Base-by-base conservation (phyloP, 2,797 vertebrate species). In the Falco concolor region DNA sequence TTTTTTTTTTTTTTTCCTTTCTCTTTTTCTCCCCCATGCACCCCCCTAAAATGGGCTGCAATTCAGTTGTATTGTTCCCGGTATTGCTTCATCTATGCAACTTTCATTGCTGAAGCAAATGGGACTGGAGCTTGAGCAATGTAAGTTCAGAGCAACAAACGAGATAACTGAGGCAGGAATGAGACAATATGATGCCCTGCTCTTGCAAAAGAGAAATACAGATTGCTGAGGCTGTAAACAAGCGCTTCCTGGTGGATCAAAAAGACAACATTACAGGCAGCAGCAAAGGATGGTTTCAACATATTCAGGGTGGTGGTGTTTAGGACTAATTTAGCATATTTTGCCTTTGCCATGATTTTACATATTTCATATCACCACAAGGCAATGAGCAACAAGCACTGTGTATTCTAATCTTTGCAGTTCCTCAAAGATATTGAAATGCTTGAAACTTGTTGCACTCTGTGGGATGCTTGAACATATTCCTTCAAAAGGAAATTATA, bases 91-190 rank as follows among this genome's bases (percentile, higher is more conserved):
- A 77, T 79, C 60, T 34, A 32, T 20, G 38, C 49, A 90, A 74
- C 83, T 92, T 84, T 61, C 30, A 7, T 74, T 84, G 74, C 83
- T 73, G 76, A 85, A 91, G 61, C 57, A 88, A 87, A 90, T 0
- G 1, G 47, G 54, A n/a, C 59, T 70, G 85, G 34, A 84, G 24
- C 64, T 93, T 95, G 81, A 96, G 91, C 94, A 96, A 93, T 49
- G 24, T 40, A 59, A 87, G 32, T 28, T 76, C 32, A 84, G 56
- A 87, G 64, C 77, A 79, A 68, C 36, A 74, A 60, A 44, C 8
- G 38, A 94, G 94, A 93, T 90, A 93, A 89, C 18, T 8, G 63
- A 49, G 59, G 83, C 36, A 30, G 80, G 63, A 91, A 38, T 4
- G 20, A 89, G 81, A 85, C 60, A 50, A 61, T 24, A 59, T 15